phyloP scores from a whole-genome alignment of 2,888 invertebrate species.

The Chrysina gloriosa region DNA sequence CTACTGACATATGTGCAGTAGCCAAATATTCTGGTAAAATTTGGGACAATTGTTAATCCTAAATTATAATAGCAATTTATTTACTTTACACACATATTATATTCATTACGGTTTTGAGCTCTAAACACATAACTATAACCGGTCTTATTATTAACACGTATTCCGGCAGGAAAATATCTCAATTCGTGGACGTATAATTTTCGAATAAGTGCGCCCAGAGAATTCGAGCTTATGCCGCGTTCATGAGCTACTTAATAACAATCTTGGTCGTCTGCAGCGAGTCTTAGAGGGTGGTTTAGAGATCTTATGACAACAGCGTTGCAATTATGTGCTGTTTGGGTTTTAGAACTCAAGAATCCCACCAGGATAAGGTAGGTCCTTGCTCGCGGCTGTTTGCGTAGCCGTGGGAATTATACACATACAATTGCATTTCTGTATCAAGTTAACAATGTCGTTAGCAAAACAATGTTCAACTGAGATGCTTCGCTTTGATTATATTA shows the following conservation, averaged over 20 bases:
- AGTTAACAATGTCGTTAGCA: conserved; percentile 52
- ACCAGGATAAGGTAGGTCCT: conserved; percentile 51
- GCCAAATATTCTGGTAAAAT: too few relatives aligned
- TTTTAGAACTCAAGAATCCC: conserved; percentile 51
- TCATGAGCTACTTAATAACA: conserved; percentile 37
- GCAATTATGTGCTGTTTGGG: conserved; percentile 56
- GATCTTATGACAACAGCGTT: conserved; percentile 57
- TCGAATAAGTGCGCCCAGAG: conserved; percentile 42
- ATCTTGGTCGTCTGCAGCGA: conserved; percentile 47
- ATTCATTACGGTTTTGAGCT: too few relatives aligned
- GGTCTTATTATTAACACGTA: conserved; percentile 49
- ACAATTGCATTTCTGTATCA: conserved; percentile 52
- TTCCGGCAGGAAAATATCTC: conserved; percentile 51
- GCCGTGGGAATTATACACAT: conserved; percentile 53
- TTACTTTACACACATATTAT: too few relatives aligned
- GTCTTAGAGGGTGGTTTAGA: conserved; percentile 54
- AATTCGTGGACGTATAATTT: conserved; percentile 52
- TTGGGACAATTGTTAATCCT: too few relatives aligned
- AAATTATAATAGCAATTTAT: too few relatives aligned
- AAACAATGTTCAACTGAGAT: conserved; percentile 51
- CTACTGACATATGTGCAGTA: too few relatives aligned
- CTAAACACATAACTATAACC: conserved; percentile 47
- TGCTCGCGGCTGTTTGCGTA: conserved; percentile 52
- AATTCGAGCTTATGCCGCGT: conserved; percentile 38
- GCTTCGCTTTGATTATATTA: conserved; percentile 51